Evolutionary conservation across 2,888 invertebrate genomes (phyloP), one percentile per base, ranked within the genome.

Genomic region (Chloromyia formosa): DNA sequence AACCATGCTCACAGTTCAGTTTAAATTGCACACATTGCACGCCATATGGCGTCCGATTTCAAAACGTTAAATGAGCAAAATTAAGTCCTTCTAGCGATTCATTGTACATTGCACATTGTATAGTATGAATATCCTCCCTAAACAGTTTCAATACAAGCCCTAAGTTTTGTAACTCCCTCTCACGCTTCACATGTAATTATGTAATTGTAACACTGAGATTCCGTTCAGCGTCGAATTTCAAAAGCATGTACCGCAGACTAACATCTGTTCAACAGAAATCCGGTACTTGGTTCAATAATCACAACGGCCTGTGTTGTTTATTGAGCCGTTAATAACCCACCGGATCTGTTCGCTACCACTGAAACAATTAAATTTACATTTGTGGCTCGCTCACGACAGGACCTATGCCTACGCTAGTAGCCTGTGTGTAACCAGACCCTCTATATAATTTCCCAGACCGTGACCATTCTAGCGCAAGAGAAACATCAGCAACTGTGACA

Each of bases 321-420:
- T 22, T 54, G 27, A 53, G 53, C 54, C 68, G 68, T 69, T 69
- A 69, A 69, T 69, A 69, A 27, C 49, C 53, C 14, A n/a, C n/a
- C 42, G 20, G 66, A 66, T 69, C 53, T 69, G 53, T 27, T 27
- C 53, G 27, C 53, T 53, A 27, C 54, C 53, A 69, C 54, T 23
- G 53, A 54, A 53, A 53, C 68, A 69, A 69, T 53, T 69, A 69
- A 69, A 69, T 45, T 69, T 22, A 54, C 68, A 69, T 69, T 69
- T 69, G 68, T 54, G 68, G 68, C 27, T 54, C 68, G 54, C 7
- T 35, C 49, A 10, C 62, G 40, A 40, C 62, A 23, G 40, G 40
- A 4, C 40, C 62, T 14, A 35, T 35, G 27, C 27, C 27, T 7
- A n/a, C n/a, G n/a, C n/a, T n/a, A 35, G 27, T 35, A 35, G 27